Evolutionary conservation across 2,113 vertebrate species (phyloP).

Genomic region (Amblyornis subalaris): DNA sequence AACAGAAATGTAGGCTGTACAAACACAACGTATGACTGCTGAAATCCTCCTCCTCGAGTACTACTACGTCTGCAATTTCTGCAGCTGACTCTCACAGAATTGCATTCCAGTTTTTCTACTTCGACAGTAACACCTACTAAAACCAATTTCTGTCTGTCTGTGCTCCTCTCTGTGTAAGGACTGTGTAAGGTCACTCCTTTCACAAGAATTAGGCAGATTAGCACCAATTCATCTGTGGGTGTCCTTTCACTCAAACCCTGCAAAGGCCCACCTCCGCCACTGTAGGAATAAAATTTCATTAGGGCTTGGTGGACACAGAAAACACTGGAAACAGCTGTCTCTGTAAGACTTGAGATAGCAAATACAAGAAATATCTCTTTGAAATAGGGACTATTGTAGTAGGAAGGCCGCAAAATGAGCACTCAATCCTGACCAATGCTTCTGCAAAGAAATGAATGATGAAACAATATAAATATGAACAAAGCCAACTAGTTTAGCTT

Average conservation of each 20-base stretch:
- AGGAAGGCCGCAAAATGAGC: background rate
- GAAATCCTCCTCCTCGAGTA: background rate
- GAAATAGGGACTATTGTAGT: background rate
- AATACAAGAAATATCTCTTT: background rate
- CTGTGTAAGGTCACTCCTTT: background rate
- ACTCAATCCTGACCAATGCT: background rate
- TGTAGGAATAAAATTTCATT: background rate
- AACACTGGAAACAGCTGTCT: background rate
- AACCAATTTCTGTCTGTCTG: background rate
- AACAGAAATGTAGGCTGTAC: background rate
- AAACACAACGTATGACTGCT: rapidly evolving
- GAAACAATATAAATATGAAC: background rate
- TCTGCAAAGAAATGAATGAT: background rate
- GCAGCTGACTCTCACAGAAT: background rate
- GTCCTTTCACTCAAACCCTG: background rate
- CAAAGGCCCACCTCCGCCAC: background rate
- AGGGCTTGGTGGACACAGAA: background rate
- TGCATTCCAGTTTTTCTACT: background rate
- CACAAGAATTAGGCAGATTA: background rate
- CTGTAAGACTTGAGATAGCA: background rate
- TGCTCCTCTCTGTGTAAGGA: background rate
- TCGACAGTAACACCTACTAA: background rate
- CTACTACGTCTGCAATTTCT: background rate
- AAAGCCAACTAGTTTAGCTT: background rate
- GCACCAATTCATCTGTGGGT: background rate